Base-by-base conservation (phyloP, 2,888 invertebrate species). In the Troides helena region DNA sequence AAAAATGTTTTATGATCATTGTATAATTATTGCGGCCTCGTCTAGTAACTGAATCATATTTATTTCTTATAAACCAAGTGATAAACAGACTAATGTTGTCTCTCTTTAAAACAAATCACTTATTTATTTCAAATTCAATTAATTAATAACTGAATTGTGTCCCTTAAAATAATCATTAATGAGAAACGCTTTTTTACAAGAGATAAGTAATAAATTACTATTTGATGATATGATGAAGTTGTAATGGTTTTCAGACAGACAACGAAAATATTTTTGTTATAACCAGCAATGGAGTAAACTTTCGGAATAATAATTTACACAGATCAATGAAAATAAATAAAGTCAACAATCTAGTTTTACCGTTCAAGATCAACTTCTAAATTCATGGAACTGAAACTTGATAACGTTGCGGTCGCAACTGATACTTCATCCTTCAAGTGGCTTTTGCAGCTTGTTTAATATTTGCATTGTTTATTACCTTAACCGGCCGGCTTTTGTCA, bases 311-410 rank as follows among this genome's bases (percentile, higher is more conserved):
- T 50, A 2, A 50, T 50, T 50, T 50, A 50, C 50, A 50, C 17
- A 50, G 18, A 50, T 17, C 12, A 50, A 50, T 50, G 17, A 50
- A 50, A 50, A 50, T 17, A 50, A 50, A 50, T 50, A 18, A 17
- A 18, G 14, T 50, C 17, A 50, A 14, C 14, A 50, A 2, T 14
- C 2, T 5, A 17, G 12, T 50, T 50, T 50, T 50, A 66, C 65
- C 62, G 39, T 66, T 39, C 59, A 36, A 36, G 39, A 59, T 63
- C 64, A 65, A 43, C 71, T 71, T 75, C 74, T 74, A 74, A 77
- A 78, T 79, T 79, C 79, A 74, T 72, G 70, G 78, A 79, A 79
- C 73, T 69, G 79, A 74, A 79, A 79, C 71, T 65, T 70, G 73
- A 78, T 74, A 78, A 72, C 67, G 67, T 71, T 77, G 77, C 74